phyloP scores from a whole-genome alignment of 2,113 vertebrate species.

The Cyanistes caeruleus region DNA sequence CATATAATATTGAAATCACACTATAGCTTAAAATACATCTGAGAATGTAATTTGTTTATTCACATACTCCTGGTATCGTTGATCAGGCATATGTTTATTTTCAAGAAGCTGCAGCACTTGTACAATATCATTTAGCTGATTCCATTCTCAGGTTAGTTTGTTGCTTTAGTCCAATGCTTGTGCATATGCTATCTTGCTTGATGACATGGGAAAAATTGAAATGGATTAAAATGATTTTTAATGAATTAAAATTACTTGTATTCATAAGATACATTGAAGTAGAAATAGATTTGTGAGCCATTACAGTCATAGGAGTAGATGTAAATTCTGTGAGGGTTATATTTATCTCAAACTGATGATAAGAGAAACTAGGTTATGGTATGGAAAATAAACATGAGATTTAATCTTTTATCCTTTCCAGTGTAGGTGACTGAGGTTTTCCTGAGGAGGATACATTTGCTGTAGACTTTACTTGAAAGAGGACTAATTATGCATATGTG shows the following conservation, averaged over 20 bases:
- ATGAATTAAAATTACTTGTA: slow-evolving; percentile 43
- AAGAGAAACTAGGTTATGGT: background rate
- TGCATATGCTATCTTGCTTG: slow-evolving; percentile 15
- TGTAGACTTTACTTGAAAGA: background rate
- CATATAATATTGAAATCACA: background rate
- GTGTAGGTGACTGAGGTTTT: background rate
- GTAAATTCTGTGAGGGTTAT: background rate
- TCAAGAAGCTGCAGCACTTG: background rate
- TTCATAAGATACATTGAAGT: slow-evolving; percentile 25
- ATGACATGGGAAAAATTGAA: slow-evolving; percentile 32
- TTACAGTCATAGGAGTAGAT: background rate
- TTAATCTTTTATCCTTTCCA: background rate
- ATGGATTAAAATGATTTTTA: slow-evolving; percentile 49
- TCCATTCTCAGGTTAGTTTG: slow-evolving; percentile 15
- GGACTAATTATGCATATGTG: background rate
- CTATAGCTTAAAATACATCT: background rate
- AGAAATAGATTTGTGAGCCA: slow-evolving; percentile 17
- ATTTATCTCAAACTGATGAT: background rate
- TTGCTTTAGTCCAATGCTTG: slow-evolving; percentile 18
- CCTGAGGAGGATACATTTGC: background rate
- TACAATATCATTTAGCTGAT: slow-evolving; percentile 3
- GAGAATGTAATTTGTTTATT: background rate
- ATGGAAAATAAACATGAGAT: background rate
- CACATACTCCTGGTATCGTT: background rate
- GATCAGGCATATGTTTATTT: background rate